These are phyloP conservation scores for Clangula hyemalis DNA, from an alignment of 2,797 vertebrate species.

Conservation along the genomic window DNA sequence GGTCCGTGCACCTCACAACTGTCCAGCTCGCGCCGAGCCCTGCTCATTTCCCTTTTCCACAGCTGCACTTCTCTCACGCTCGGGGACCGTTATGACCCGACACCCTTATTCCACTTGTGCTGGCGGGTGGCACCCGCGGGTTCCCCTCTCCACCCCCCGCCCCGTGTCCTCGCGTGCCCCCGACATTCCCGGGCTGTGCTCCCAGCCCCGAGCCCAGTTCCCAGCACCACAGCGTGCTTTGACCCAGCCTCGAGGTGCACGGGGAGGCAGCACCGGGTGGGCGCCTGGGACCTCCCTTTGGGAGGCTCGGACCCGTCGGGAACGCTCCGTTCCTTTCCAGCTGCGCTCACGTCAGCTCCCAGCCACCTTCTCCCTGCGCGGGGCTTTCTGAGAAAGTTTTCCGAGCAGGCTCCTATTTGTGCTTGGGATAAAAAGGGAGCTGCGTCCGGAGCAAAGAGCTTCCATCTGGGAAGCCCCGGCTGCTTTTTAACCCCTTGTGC, in stretches of 20 bases:
- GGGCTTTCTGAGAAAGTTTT: not conserved
- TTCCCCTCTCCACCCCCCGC: not conserved
- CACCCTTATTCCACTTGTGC: no score
- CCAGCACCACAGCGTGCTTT: not conserved
- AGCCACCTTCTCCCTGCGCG: fast-evolving
- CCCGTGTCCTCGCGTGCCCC: fast-evolving
- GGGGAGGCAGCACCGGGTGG: no score
- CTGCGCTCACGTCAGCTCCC: fast-evolving
- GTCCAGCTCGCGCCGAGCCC: fast-evolving
- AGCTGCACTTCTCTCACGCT: fast-evolving
- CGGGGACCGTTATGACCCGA: not conserved
- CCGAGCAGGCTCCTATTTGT: not conserved
- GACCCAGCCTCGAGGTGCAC: not conserved
- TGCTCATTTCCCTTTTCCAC: not conserved
- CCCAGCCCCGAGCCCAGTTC: not conserved
- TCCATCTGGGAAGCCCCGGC: not conserved
- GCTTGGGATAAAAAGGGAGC: not conserved
- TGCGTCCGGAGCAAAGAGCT: not conserved
- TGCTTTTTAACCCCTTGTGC: fast-evolving
- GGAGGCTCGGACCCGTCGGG: fast-evolving
- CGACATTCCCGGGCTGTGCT: not conserved
- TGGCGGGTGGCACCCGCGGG: not conserved
- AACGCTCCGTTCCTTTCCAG: not conserved
- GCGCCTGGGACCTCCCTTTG: no score
- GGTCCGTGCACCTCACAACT: fast-evolving